A percentile compares a stretch with the other conserved stretches of the same genome.
phyloP scores from a whole-genome alignment of 2,888 invertebrate genomes.

The Andricus quercusramuli region DNA sequence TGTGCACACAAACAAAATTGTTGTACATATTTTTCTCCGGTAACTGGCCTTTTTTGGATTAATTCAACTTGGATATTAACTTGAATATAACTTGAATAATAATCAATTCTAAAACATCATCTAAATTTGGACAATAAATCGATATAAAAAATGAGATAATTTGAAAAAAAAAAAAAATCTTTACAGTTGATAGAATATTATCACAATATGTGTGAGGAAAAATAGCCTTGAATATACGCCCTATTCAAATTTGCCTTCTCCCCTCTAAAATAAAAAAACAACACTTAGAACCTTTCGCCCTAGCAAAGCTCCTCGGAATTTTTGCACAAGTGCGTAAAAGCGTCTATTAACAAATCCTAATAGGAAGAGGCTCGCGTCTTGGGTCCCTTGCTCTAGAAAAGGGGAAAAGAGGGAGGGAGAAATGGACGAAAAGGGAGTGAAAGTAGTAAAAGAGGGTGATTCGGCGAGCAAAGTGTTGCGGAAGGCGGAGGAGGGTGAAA shows the following conservation, averaged over 20 bases:
- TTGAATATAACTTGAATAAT: too few species aligned
- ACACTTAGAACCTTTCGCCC: constrained; percentile 14
- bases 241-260: constrained; percentile 19
- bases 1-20: too few species aligned
- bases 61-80: too few species aligned
- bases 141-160: background rate
- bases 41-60: too few species aligned
- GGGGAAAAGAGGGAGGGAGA: constrained; percentile 46
- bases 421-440: constrained; percentile 46
- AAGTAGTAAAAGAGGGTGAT: constrained; percentile 45
- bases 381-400: constrained; percentile 45
- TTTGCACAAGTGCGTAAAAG: constrained; percentile 42
- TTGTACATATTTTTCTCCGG: too few species aligned
- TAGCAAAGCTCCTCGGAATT: constrained; percentile 13
- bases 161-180: background rate
- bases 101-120: too few species aligned
- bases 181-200: background rate
- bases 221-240: background rate
- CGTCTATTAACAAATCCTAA: constrained; percentile 41
- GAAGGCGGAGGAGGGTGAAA: constrained; percentile 43
- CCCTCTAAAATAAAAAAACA: constrained; percentile 23
- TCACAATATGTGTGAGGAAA: constrained; percentile 16
- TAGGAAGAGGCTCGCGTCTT: constrained; percentile 4
- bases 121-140: background rate
- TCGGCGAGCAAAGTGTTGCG: constrained; percentile 43